phyloP scores from a whole-genome alignment of 1,140 invertebrate species.

The Leptoteleia sp. region DNA sequence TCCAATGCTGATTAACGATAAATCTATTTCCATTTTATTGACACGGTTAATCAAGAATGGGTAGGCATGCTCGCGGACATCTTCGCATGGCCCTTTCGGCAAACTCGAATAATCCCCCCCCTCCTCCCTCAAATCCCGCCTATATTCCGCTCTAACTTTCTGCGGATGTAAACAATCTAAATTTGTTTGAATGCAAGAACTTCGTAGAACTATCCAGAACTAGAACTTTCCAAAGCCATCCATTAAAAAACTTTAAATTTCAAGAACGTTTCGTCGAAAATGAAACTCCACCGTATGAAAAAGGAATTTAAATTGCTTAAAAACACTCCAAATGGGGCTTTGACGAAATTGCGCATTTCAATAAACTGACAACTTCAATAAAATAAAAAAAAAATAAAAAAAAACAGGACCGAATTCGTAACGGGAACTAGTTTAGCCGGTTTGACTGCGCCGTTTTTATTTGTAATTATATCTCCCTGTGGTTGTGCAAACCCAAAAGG shows the following conservation, averaged over 20 bases:
- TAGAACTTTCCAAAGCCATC: slow-evolving; percentile 29
- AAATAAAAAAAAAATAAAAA: too few species aligned
- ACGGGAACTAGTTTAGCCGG: too few species aligned
- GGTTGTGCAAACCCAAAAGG: too few species aligned
- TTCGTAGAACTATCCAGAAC: slow-evolving; percentile 30
- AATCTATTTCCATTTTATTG: slow-evolving; percentile 32
- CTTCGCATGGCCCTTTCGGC: slow-evolving; percentile 37
- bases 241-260: slow-evolving; percentile 44
- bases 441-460: too few species aligned
- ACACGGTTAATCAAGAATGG: slow-evolving; percentile 35
- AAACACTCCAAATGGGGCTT: too few species aligned
- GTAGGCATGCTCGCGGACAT: slow-evolving; percentile 29
- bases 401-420: too few species aligned
- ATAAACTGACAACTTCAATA: too few species aligned
- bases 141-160: slow-evolving; percentile 34
- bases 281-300: slow-evolving; percentile 22
- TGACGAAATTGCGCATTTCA: too few species aligned
- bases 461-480: too few species aligned
- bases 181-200: slow-evolving; percentile 42
- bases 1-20: slow-evolving; percentile 24
- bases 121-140: slow-evolving; percentile 38
- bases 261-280: slow-evolving; percentile 19
- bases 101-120: slow-evolving; percentile 41
- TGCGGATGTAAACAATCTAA: slow-evolving; percentile 47
- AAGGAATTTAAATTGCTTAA: slow-evolving; percentile 13